These are phyloP conservation scores for Centruroides vittatus DNA, from an alignment of 1,140 invertebrate genomes.

Conservation along the genomic window DNA sequence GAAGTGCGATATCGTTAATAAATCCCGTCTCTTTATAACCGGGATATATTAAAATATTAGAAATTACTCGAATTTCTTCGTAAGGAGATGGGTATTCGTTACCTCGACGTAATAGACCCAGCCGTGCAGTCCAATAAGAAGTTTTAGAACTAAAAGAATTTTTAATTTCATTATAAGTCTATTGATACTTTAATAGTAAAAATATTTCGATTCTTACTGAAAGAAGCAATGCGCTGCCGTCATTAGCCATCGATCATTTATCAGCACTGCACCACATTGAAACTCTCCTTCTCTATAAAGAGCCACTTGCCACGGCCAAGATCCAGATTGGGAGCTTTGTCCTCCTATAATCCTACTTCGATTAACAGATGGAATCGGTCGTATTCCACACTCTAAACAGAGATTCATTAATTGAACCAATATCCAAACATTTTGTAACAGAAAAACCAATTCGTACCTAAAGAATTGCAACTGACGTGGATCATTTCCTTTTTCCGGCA, in stretches of 20 bases:
- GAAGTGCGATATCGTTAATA: conserved; percentile 61
- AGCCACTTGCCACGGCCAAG: conserved; percentile 5
- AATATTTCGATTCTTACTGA: conserved; percentile 33
- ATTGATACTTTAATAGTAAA: no score
- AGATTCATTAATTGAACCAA: no score
- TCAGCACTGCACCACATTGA: conserved; percentile 62
- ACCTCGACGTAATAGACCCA: conserved; percentile 53
- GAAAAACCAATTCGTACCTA: conserved; percentile 22
- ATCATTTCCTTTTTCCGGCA: conserved; percentile 47
- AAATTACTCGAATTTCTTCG: conserved; percentile 45
- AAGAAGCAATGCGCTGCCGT: conserved; percentile 71
- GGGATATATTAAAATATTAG: conserved; percentile 53
- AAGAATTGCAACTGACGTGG: conserved; percentile 47
- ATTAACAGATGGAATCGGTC: conserved; percentile 44
- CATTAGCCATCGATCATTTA: conserved; percentile 52
- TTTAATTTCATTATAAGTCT: no score
- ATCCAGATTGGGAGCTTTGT: background rate
- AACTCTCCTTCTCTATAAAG: conserved; percentile 56
- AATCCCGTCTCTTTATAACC: conserved; percentile 58
- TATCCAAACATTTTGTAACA: no score
- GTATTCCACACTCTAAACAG: conserved; percentile 46
- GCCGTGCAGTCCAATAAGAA: conserved; percentile 60
- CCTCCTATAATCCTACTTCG: conserved; percentile 22
- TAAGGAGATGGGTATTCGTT: conserved; percentile 53
- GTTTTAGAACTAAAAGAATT: conserved; percentile 42